Evolutionary conservation across 2,888 invertebrate species (phyloP), one percentile per base, ranked within the genome.

Genomic region (Epistrophella euchroma): DNA sequence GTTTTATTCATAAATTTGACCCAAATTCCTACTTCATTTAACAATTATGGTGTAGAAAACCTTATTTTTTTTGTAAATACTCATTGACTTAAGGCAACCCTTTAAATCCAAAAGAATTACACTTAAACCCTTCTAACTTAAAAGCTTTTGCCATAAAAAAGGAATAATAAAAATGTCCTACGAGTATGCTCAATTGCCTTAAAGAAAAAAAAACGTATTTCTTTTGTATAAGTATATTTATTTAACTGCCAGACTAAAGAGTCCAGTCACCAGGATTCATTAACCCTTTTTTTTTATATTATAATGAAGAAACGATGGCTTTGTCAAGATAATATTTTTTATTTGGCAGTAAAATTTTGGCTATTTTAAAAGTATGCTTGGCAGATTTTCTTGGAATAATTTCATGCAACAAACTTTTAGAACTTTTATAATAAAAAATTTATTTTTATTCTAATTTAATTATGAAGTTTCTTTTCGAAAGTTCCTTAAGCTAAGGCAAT

Each of bases 361-460:
- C 15, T 25, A 22, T 68, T 37, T 52, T 1, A 2, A 22, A 60
- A 22, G 11, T n/a, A 32, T 52, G 68, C 22, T 52, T 22, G 4
- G 32, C 25, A 45, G 22, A 68, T 68, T 35, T 28, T n/a, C 4
- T 72, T 35, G 10, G 1, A 17, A n/a, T 11, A 7, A 56, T 37
- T 40, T 43, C 19, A 2, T 5, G 17, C 19, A 5, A 3, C 4
- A 17, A 64, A 43, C 37, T 45, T n/a, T n/a, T 66, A 40, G 17
- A 78, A 78, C 40, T 78, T 78, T 25, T 2, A 28, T 37, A 47
- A 64, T 73, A 70, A 78, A 76, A 70, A 22, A 37, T 66, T 47
- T 22, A 76, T 64, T 64, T 40, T 17, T 64, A 70, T 64, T 56
- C 56, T 47, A 58, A 81, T 76, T 81, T 81, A 81, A 81, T 81